phyloP scores from a whole-genome alignment of 2,797 vertebrate genomes.

The Aplochiton taeniatus region DNA sequence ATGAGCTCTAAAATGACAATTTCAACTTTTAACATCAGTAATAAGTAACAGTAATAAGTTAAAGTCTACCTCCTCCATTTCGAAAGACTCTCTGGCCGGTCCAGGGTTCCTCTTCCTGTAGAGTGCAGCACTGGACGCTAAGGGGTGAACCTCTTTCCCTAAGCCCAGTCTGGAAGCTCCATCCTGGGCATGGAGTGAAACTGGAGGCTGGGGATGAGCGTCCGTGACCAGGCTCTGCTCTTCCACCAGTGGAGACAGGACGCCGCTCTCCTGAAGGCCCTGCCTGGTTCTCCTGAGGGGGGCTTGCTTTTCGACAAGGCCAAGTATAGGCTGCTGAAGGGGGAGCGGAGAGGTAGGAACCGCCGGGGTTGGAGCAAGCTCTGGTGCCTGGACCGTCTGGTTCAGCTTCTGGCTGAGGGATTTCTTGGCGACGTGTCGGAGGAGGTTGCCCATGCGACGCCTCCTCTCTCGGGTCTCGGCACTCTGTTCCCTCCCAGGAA shows the following conservation, averaged over 20 bases:
- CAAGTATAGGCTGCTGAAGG: background rate
- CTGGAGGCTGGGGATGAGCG: background rate
- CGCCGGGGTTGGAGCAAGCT: constrained; percentile 1
- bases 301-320: constrained; percentile 28
- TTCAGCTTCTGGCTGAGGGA: constrained; percentile 27
- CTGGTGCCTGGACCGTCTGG: background rate
- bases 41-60: background rate
- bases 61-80: constrained; percentile 81
- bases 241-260: constrained; percentile 48
- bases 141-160: constrained; percentile 34
- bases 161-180: constrained; percentile 5
- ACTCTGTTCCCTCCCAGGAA: constrained; percentile 26
- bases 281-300: constrained; percentile 30
- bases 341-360: constrained; percentile 6
- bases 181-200: constrained; percentile 13
- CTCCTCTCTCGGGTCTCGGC: constrained; percentile 46
- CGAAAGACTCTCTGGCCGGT: constrained; percentile 73
- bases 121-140: constrained; percentile 16
- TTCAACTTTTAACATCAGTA: background rate
- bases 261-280: constrained; percentile 15
- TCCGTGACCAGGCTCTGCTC: constrained; percentile 37
- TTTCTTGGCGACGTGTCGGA: constrained; percentile 73
- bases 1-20: background rate
- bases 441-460: constrained; percentile 64
- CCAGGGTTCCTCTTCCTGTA: constrained; percentile 47